Percentiles rank a stretch among this genome's conserved stretches.
Conservation (phyloP, 37 sponge, comb jelly and placozoan species). For the Beroe ovata region DNA sequence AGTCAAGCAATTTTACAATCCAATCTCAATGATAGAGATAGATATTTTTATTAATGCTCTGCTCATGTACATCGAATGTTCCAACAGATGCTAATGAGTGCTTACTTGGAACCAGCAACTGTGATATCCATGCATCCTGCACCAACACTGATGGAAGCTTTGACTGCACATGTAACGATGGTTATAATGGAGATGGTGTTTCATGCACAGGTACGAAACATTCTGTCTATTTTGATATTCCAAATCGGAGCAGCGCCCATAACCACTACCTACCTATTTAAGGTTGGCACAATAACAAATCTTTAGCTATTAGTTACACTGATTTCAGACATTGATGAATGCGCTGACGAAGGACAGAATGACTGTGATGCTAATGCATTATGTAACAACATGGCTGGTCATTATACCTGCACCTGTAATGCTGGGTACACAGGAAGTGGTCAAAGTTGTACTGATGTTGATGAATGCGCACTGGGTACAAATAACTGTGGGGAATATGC, state of each 20-base stretch:
- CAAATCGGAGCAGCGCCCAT: too few species aligned
- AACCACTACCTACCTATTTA: too few species aligned
- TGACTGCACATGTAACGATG: background rate
- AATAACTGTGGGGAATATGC: background rate
- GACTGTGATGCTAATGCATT: background rate
- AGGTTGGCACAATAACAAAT: background rate
- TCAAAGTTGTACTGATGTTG: background rate
- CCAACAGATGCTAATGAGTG: too few species aligned
- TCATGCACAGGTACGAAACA: background rate
- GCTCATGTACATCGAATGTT: too few species aligned
- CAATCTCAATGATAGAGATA: too few species aligned
- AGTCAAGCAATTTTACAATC: too few species aligned
- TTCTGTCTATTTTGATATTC: too few species aligned
- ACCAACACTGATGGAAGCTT: background rate
- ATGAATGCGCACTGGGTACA: background rate
- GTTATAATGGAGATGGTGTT: background rate
- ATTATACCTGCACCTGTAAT: conserved; percentile 9
- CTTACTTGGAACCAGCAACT: background rate
- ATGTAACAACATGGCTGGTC: background rate
- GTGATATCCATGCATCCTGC: background rate
- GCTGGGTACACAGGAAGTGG: background rate
- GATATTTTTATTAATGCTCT: too few species aligned
- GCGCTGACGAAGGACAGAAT: background rate
- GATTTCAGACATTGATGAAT: conserved; percentile 30
- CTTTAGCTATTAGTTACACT: background rate